phyloP scores from a whole-genome alignment of 2,113 vertebrate species.

The Gobio gobio region DNA sequence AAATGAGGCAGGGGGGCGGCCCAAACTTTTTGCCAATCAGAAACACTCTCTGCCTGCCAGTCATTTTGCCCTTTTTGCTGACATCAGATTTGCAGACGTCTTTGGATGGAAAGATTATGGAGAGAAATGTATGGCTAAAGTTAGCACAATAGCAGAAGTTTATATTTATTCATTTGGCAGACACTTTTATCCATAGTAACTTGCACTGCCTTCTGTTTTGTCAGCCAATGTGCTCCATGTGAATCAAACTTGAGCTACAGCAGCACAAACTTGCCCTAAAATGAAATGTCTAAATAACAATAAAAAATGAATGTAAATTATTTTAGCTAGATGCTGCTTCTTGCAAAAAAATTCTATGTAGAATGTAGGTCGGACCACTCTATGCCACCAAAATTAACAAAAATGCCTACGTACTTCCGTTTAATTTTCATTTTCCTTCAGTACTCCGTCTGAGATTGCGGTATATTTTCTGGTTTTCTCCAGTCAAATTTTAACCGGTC shows the following conservation, averaged over 20 bases:
- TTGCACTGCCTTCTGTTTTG: background rate
- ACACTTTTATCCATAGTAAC: background rate
- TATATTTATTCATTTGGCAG: background rate
- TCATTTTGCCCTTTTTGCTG: background rate
- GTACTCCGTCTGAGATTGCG: no score
- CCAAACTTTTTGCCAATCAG: background rate
- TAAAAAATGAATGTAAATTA: background rate
- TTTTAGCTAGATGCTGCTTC: background rate
- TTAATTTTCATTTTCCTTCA: no score
- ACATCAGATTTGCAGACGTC: background rate
- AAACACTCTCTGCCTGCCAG: background rate
- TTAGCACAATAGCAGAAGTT: background rate
- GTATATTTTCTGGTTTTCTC: no score
- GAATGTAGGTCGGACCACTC: no score
- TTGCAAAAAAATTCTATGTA: background rate
- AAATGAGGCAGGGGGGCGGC: background rate
- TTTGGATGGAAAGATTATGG: background rate
- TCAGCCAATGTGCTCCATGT: background rate
- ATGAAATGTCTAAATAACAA: background rate
- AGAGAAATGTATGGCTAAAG: background rate
- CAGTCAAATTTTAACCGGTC: no score
- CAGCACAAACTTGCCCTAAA: background rate
- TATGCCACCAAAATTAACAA: no score
- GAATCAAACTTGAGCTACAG: background rate
- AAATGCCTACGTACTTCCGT: no score